Conservation (phyloP, 2,888 invertebrate genomes). For the Operophtera brumata region DNA sequence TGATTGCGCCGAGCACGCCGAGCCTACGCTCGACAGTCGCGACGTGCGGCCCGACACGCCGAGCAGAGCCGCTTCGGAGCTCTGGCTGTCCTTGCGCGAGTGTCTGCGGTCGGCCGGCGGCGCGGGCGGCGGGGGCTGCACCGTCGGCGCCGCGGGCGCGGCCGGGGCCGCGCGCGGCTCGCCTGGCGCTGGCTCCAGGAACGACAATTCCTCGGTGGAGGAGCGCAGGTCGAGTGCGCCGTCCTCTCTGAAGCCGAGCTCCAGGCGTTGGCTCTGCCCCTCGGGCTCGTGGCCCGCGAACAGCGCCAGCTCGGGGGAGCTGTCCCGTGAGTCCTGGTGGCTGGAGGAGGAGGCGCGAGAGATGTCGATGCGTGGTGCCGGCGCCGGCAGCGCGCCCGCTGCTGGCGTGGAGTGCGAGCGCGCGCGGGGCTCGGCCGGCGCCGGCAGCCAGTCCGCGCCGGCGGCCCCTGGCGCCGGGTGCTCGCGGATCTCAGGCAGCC, state of each 20-base stretch:
- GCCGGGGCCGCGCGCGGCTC: conserved; percentile 50
- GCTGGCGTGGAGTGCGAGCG: conserved; percentile 68
- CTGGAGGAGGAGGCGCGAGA: conserved; percentile 94
- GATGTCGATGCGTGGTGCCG: conserved; percentile 92
- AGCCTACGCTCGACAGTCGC: conserved; percentile 86
- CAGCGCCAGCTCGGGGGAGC: conserved; percentile 91
- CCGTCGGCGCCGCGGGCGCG: conserved; percentile 39
- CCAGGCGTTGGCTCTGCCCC: conserved; percentile 56
- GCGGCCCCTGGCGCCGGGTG: conserved; percentile 51
- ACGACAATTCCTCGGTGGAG: conserved; percentile 93
- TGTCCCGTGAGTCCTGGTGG: conserved; percentile 92
- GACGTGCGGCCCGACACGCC: conserved; percentile 90
- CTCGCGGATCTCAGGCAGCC: conserved; percentile 73
- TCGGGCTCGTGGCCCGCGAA: conserved; percentile 77
- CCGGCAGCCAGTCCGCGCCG: conserved; percentile 40
- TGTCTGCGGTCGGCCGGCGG: conserved; percentile 71
- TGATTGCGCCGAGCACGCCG: conserved; percentile 85
- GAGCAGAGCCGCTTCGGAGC: conserved; percentile 88
- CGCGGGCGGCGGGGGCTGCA: conserved; percentile 56
- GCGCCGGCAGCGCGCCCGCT: conserved; percentile 77
- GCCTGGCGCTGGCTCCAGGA: conserved; percentile 82
- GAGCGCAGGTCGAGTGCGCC: conserved; percentile 92
- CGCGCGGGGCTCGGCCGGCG: conserved; percentile 58
- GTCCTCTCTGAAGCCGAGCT: conserved; percentile 85
- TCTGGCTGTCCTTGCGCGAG: conserved; percentile 86